Percentiles rank a stretch among this genome's conserved stretches.
Conservation (phyloP, 1,140 invertebrate species). For the Galleria mellonella region DNA sequence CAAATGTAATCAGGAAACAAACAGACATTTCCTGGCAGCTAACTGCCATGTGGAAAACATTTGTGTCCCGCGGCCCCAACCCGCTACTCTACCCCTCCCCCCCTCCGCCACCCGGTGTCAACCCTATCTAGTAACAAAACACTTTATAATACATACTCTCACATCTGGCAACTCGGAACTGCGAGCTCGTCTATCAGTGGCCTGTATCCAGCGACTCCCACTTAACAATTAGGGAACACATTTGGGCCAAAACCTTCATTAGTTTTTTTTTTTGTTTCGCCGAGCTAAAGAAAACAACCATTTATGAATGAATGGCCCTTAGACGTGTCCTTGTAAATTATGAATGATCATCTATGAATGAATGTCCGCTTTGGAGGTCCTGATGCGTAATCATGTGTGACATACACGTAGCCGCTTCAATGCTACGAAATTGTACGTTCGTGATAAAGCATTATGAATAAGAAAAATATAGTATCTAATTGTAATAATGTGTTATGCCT, state of each 20-base stretch:
- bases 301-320: conserved; percentile 37
- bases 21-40: conserved; percentile 22
- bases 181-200: conserved; percentile 26
- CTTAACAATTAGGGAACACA: conserved; percentile 29
- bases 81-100: no score
- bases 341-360: conserved; percentile 29
- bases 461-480: conserved; percentile 1
- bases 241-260: conserved; percentile 34
- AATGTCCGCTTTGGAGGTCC: conserved; percentile 5
- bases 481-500: no score
- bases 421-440: background rate
- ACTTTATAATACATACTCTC: background rate
- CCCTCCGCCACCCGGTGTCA: conserved; percentile 2
- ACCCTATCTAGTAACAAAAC: conserved; percentile 21
- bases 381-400: background rate
- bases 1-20: conserved; percentile 26
- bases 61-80: conserved; percentile 4
- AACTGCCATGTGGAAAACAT: conserved; percentile 16
- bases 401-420: background rate
- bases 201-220: conserved; percentile 14
- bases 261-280: conserved; percentile 22
- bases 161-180: conserved; percentile 39
- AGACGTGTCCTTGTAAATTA: conserved; percentile 25
- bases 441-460: background rate
- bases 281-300: background rate